These are phyloP conservation scores for Streblospio benedicti DNA, from an alignment of 1,140 invertebrate species.

Conservation along the genomic window DNA sequence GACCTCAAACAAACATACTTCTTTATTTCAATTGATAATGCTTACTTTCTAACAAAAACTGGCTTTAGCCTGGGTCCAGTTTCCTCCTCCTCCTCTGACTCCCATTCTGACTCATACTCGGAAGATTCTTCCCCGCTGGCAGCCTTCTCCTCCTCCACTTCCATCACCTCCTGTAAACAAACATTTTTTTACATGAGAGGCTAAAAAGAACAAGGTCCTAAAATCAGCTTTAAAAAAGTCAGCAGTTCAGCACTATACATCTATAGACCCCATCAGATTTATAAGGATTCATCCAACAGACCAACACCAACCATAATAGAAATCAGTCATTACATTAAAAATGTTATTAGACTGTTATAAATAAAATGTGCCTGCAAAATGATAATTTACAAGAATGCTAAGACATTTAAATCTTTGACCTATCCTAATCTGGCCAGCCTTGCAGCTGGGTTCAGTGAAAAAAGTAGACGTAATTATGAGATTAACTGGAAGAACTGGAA, in stretches of 20 bases:
- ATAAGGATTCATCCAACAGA: not conserved
- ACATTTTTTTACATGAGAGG: not conserved
- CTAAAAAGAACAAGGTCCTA: too few species aligned
- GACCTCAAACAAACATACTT: not conserved
- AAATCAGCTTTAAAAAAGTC: not conserved
- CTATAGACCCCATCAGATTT: not conserved
- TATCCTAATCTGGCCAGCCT: too few species aligned
- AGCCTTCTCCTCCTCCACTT: constrained; percentile 62
- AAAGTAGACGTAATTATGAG: too few species aligned
- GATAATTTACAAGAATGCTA: too few species aligned
- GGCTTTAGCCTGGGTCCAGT: constrained; percentile 84
- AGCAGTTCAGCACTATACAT: not conserved
- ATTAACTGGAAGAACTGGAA: too few species aligned
- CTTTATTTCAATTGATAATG: not conserved
- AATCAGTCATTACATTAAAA: not conserved
- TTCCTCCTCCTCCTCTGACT: constrained; percentile 65
- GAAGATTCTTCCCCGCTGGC: constrained; percentile 58
- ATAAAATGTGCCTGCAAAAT: too few species aligned
- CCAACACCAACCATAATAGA: not conserved
- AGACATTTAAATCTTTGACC: too few species aligned
- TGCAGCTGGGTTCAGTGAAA: too few species aligned
- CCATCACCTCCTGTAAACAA: constrained; percentile 49
- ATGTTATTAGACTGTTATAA: not conserved
- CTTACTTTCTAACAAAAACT: constrained; percentile 83
- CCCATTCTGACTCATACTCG: constrained; percentile 58